Base-by-base conservation (phyloP, 2,113 vertebrate genomes). In the Xerus inauris region DNA sequence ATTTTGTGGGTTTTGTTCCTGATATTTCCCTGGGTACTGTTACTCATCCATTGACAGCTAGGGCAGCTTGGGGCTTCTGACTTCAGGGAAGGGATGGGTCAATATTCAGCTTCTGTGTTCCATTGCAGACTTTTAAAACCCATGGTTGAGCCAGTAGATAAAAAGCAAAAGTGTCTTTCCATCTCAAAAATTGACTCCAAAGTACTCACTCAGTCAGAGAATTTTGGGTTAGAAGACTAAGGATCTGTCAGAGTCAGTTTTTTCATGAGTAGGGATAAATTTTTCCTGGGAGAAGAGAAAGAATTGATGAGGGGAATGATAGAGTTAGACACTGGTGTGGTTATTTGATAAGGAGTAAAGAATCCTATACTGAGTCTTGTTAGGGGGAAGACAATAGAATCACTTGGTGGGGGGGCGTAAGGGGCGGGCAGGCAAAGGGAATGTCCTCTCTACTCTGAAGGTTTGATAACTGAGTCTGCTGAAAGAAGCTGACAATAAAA, bases 31-130 rank as follows among this genome's bases (percentile, higher is more conserved):
- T 87, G 20, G 92, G 38, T 28, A 20, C 30, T 40, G 30, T 57
- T 80, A 95, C 59, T 17, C 49, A 32, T 95, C 40, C 73, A 49
- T 85, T 85, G 82, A 71, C 17, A 84, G 30, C n/a, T 22, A 72
- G 81, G 75, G 51, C 32, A 95, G 35, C 13, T 38, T 89, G 45
- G 45, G 54, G 6, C 45, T 95, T 75, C 71, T 2, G 22, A 40
- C 42, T 59, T 76, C 57, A 49, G 59, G 79, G 59, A 67, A 79
- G 6, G 10, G 47, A 35, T 71, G 38, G 51, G 72, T 77, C 95
- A 94, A 24, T 90, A 82, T 24, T 71, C 32, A 95, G 81, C 72
- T 81, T 94, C 83, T 51, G 64, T 91, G 32, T 92, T 95, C 75
- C 54, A 51, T 19, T 80, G 51, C 35, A 87, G 42, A 83, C 42